Base-by-base conservation (phyloP, 2,113 vertebrate species). In the Xiphophorus maculatus region DNA sequence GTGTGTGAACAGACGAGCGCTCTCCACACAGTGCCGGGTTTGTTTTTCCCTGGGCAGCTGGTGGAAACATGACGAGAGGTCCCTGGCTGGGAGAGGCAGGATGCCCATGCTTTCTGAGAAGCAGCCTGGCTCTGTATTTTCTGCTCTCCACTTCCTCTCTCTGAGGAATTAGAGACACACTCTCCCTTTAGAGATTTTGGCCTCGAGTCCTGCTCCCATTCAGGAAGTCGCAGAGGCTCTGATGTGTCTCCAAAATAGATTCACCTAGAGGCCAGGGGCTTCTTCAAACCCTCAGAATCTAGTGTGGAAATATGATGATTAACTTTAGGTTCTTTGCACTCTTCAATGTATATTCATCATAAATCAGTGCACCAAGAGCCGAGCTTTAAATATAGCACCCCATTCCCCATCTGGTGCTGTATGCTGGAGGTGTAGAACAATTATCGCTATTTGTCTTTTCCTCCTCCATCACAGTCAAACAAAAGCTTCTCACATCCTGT, bases 21-120 rank as follows among this genome's bases (percentile, higher is more conserved):
- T 61, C 73, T 63, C 51, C 51, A 71, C 90, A 94, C 92, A 93
- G 88, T 85, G 89, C 85, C 77, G 65, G 90, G 86, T 84, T 89
- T 94, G 92, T 94, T 88, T 58, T 90, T 92, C 67, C 30, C 62
- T 76, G 87, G 88, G 90, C 91, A 94, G 93, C 91, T 93, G 93
- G 87, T 93, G 90, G 85, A 93, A 92, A 89, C 70, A 84, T 90
- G 88, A 88, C 84, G 87, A 89, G 85, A 88, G 88, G 90, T 87
- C 88, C 81, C 88, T 82, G 82, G 85, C 90, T 85, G 84, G 76
- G 86, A 80, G 80, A 88, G 84, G 87, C 90, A 89, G 87, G 88
- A 90, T 91, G 89, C 90, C 91, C 88, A 73, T 77, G 78, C 85
- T 84, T 83, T 88, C 80, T 81, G 81, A 91, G 87, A 87, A 82